Conservation (phyloP, 2,113 vertebrate genomes). For the Mohoua ochrocephala region DNA sequence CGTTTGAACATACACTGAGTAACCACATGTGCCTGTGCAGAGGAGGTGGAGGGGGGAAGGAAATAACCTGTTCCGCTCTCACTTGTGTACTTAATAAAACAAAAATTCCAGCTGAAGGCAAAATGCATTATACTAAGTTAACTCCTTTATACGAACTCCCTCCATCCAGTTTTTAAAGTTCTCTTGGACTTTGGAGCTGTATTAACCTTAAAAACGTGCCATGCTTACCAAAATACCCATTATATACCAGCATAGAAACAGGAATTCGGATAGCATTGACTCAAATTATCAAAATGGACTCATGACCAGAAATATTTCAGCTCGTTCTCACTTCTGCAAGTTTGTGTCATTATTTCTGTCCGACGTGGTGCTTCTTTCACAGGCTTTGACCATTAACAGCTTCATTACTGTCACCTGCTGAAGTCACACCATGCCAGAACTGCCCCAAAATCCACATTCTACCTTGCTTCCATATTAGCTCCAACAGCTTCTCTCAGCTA, state of each 20-base stretch:
- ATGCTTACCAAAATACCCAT: not conserved
- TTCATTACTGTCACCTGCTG: not conserved
- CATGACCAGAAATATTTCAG: not conserved
- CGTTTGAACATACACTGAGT: not conserved
- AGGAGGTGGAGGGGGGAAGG: not conserved
- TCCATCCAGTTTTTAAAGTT: not conserved
- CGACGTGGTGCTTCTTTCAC: not conserved
- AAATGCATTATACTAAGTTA: not conserved
- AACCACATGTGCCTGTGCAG: not conserved
- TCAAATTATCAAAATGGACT: not conserved
- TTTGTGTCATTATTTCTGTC: not conserved
- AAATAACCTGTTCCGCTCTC: not conserved
- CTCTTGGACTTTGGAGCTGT: not conserved
- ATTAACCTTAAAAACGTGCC: not conserved
- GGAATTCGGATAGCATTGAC: not conserved
- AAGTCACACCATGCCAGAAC: not conserved
- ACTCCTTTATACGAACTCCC: not conserved
- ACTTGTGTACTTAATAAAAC: not conserved
- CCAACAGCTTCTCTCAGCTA: not conserved
- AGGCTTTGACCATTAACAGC: not conserved
- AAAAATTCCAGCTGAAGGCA: not conserved
- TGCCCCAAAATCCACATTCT: not conserved
- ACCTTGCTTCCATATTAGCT: not conserved
- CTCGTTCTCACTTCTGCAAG: not conserved
- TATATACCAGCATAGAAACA: not conserved